Conservation (phyloP, 1,140 invertebrate genomes). For the Subanguina moxae region DNA sequence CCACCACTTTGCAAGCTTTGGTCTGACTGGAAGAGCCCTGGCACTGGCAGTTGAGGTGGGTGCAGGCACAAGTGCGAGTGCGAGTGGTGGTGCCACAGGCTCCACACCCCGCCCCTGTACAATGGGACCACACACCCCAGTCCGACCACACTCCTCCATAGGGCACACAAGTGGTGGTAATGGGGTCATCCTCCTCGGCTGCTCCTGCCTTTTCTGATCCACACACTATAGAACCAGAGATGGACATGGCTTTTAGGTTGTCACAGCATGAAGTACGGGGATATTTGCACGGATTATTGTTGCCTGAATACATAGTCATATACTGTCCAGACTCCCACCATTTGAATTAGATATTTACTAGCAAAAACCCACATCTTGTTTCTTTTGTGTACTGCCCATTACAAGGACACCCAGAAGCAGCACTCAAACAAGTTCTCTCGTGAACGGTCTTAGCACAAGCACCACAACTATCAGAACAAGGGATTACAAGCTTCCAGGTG, state of each 20-base stretch:
- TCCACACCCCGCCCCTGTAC: neutral
- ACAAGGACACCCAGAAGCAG: neutral
- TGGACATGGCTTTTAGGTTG: neutral
- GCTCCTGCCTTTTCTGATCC: neutral
- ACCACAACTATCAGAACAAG: neutral
- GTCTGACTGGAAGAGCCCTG: neutral
- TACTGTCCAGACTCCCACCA: too few relatives aligned
- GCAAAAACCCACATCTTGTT: neutral
- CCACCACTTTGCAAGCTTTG: constrained; percentile 3
- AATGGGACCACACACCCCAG: neutral
- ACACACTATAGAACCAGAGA: neutral
- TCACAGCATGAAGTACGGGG: neutral
- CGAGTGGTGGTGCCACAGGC: neutral
- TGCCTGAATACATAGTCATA: too few relatives aligned
- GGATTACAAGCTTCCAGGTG: neutral
- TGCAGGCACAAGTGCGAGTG: neutral
- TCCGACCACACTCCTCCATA: constrained; percentile 1
- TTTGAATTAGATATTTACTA: too few relatives aligned
- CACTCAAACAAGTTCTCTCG: neutral
- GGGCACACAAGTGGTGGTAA: neutral
- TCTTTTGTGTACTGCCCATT: neutral
- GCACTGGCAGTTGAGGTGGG: neutral
- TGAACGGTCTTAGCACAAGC: neutral
- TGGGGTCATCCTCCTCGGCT: neutral
- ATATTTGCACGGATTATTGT: neutral